Conservation (phyloP, 2,888 invertebrate genomes). For the Morpho helenor region DNA sequence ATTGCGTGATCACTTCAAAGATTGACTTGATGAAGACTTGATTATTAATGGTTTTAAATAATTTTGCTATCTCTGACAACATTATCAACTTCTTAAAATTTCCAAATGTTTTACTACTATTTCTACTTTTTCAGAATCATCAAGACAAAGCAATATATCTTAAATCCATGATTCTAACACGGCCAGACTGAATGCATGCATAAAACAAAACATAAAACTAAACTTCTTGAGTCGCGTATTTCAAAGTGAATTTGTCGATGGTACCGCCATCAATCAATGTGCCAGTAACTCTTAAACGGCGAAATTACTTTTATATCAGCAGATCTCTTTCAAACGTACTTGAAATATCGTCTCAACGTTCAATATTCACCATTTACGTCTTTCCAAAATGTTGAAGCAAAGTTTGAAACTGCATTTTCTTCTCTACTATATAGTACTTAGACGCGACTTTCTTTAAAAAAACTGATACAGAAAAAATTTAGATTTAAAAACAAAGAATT, state of each 20-base stretch:
- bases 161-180: no score
- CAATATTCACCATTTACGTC: conserved; percentile 33
- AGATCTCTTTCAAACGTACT: conserved; percentile 52
- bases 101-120: no score
- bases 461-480: neutral
- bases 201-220: neutral
- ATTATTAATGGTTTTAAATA: no score
- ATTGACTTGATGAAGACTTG: no score
- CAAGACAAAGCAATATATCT: no score
- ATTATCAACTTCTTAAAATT: no score
- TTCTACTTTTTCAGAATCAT: no score
- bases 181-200: no score
- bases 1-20: no score
- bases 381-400: conserved; percentile 30
- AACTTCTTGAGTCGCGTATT: conserved; percentile 21
- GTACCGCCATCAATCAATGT: conserved; percentile 65
- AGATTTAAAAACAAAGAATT: neutral
- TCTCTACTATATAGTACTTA: conserved; percentile 25
- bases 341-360: conserved; percentile 57
- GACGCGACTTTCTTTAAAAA: neutral
- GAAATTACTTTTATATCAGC: conserved; percentile 67
- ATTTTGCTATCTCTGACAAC: no score
- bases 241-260: conserved; percentile 60
- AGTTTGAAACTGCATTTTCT: conserved; percentile 37
- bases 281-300: conserved; percentile 60